Percentiles rank a stretch among this genome's conserved stretches.
Conservation (phyloP, 2,888 invertebrate species). For the Amiota minor region DNA sequence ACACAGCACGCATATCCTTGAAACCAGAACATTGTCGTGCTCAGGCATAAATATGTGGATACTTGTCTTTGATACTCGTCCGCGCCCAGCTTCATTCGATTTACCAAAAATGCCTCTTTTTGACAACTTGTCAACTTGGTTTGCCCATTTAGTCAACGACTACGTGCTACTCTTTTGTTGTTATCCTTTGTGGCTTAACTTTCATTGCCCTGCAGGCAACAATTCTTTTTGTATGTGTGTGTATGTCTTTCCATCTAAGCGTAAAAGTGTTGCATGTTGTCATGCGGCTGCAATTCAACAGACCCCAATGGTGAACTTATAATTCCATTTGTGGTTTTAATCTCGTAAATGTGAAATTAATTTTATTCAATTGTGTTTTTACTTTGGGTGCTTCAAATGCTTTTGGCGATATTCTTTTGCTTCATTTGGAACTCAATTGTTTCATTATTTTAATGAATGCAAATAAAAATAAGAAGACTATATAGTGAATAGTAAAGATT, state of each 20-base stretch:
- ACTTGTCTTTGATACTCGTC: constrained; percentile 35
- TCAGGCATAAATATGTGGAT: constrained; percentile 49
- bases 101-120: constrained; percentile 31
- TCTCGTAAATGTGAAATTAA: constrained; percentile 66
- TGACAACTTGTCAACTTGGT: constrained; percentile 57
- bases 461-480: too few relatives aligned
- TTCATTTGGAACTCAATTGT: constrained; percentile 54
- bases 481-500: too few relatives aligned
- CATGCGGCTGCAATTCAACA: constrained; percentile 12
- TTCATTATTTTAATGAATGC: constrained; percentile 20
- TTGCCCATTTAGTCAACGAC: constrained; percentile 36
- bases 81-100: neutral
- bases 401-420: constrained; percentile 32
- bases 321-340: constrained; percentile 68
- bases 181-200: constrained; percentile 61
- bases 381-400: neutral
- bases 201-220: constrained; percentile 63
- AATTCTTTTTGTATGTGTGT: constrained; percentile 24
- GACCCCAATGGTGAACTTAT: constrained; percentile 56
- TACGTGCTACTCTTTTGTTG: constrained; percentile 27
- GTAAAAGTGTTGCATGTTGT: constrained; percentile 37
- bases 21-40: constrained; percentile 37
- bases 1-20: constrained; percentile 32
- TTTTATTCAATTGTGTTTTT: constrained; percentile 59
- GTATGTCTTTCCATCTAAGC: too few relatives aligned